A percentile compares a stretch with the other conserved stretches of the same genome.
phyloP scores from a whole-genome alignment of 2,797 vertebrate species.

The Echiichthys vipera region DNA sequence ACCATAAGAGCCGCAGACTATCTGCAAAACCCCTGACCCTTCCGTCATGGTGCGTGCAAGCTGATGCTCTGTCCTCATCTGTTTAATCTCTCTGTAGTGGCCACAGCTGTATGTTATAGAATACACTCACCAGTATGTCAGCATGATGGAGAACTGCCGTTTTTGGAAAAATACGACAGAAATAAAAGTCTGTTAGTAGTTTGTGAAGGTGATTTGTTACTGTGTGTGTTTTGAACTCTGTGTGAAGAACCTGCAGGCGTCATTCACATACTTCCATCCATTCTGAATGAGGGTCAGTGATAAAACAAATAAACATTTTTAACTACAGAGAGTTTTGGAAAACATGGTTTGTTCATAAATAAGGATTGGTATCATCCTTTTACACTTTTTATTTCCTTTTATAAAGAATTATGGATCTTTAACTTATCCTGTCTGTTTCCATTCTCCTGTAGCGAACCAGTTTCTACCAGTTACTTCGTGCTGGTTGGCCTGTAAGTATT shows the following conservation, averaged over 20 bases:
- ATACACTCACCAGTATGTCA: constrained; percentile 29
- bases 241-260: constrained; percentile 14
- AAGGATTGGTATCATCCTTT: neutral
- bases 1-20: neutral
- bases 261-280: constrained; percentile 8
- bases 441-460: constrained; percentile 83
- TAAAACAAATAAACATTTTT: constrained; percentile 1
- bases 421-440: neutral
- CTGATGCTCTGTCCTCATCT: constrained; percentile 38
- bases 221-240: constrained; percentile 60
- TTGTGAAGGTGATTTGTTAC: constrained; percentile 58
- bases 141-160: constrained; percentile 45
- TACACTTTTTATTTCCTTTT: neutral
- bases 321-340: neutral
- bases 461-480: constrained; percentile 88
- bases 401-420: neutral
- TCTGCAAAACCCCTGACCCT: constrained; percentile 29
- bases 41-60: constrained; percentile 40
- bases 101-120: constrained; percentile 62
- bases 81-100: constrained; percentile 53
- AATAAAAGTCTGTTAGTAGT: constrained; percentile 49
- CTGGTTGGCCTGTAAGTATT: constrained; percentile 93
- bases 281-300: constrained; percentile 11
- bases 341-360: neutral
- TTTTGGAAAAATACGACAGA: constrained; percentile 50